These are phyloP conservation scores for Carettochelys insculpta DNA, from an alignment of 2,113 vertebrate genomes.

Conservation along the genomic window DNA sequence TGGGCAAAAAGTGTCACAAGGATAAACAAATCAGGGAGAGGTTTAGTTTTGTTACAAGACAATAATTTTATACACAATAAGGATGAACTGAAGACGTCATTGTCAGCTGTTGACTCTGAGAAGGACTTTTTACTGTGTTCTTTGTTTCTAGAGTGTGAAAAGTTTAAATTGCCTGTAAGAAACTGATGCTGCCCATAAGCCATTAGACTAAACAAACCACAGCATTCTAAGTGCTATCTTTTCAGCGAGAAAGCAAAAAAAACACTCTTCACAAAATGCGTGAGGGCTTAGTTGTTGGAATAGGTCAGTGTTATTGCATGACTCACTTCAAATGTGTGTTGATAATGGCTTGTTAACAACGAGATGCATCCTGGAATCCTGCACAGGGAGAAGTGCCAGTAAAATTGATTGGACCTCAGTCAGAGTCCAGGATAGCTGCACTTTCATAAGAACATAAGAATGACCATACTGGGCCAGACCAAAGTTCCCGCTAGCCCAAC, in stretches of 20 bases:
- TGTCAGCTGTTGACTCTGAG: constrained; percentile 63
- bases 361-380: neutral
- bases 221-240: constrained; percentile 20
- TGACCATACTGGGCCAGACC: no score
- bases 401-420: neutral
- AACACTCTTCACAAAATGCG: constrained; percentile 26
- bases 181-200: constrained; percentile 28
- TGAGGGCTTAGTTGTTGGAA: neutral
- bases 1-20: constrained; percentile 27
- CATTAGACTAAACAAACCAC: constrained; percentile 55
- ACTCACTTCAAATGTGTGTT: neutral
- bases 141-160: constrained; percentile 58
- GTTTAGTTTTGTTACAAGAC: constrained; percentile 54
- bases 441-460: no score
- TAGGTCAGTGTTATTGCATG: neutral
- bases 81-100: constrained; percentile 62
- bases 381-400: neutral
- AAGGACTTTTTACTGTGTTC: constrained; percentile 52
- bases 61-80: constrained; percentile 64
- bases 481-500: no score
- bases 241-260: constrained; percentile 49
- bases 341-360: neutral
- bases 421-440: neutral
- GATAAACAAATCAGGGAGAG: constrained; percentile 58
- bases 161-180: constrained; percentile 60